These are phyloP conservation scores for Boleophthalmus pectinirostris DNA, from an alignment of 2,113 vertebrate species.

Conservation along the genomic window DNA sequence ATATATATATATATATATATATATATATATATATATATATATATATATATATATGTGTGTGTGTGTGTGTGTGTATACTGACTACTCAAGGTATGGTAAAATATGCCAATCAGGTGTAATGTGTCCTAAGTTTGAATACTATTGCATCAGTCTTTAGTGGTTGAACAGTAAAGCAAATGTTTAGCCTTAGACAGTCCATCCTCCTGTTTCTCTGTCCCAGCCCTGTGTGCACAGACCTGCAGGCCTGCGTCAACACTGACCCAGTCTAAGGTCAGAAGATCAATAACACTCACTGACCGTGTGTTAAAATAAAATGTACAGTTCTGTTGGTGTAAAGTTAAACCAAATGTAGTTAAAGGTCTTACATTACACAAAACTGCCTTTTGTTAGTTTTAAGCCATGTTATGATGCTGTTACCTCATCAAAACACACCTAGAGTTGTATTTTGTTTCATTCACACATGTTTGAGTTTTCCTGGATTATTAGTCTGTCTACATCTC, in stretches of 20 bases:
- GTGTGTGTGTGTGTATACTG: too few species aligned
- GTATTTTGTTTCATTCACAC: too few species aligned
- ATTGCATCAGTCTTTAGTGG: conserved; percentile 41
- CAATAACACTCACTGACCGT: conserved; percentile 49
- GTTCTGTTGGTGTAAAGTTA: neutral
- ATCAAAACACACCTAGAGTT: too few species aligned
- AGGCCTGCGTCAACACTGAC: conserved; percentile 69
- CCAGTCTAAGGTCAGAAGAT: conserved; percentile 60
- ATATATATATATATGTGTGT: too few species aligned
- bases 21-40: too few species aligned
- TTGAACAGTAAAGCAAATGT: conserved; percentile 72
- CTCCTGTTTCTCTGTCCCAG: conserved; percentile 59
- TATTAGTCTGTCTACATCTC: too few species aligned
- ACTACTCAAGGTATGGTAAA: conserved; percentile 8
- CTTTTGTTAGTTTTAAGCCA: too few species aligned
- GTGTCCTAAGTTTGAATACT: conserved; percentile 2
- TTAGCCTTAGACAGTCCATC: conserved; percentile 61
- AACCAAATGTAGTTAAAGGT: too few species aligned
- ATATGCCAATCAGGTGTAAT: conserved; percentile 3
- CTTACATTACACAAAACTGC: too few species aligned
- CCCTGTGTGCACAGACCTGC: conserved; percentile 57
- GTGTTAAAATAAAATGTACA: conserved; percentile 3
- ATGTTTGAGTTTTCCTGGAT: too few species aligned
- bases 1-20: too few species aligned
- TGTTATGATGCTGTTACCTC: too few species aligned